These are phyloP conservation scores for Bombycilla garrulus DNA, from an alignment of 2,113 vertebrate species.

Conservation along the genomic window DNA sequence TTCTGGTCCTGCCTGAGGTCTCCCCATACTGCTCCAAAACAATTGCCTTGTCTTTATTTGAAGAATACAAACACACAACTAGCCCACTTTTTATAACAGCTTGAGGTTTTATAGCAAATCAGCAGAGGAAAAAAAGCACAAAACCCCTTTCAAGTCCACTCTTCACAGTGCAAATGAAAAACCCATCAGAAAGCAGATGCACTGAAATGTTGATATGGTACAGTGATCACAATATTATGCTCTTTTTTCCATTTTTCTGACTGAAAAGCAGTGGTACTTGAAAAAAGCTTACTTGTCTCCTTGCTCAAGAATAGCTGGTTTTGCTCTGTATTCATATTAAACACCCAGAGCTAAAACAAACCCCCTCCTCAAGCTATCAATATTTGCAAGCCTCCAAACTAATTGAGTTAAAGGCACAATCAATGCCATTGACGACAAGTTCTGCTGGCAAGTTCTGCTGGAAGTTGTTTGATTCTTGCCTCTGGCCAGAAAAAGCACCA, in stretches of 20 bases:
- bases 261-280: neutral
- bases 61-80: neutral
- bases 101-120: neutral
- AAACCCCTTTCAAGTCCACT: neutral
- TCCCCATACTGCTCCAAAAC: neutral
- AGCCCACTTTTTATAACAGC: neutral
- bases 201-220: neutral
- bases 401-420: conserved; percentile 26
- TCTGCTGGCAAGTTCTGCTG: neutral
- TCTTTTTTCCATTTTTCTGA: neutral
- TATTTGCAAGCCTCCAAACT: neutral
- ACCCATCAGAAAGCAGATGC: neutral
- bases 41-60: neutral
- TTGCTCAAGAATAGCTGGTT: neutral
- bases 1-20: neutral
- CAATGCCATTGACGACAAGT: neutral
- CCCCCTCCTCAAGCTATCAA: neutral
- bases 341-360: neutral
- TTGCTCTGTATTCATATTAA: neutral
- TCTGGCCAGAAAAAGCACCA: neutral
- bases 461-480: neutral
- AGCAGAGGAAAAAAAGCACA: neutral
- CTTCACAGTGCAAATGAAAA: neutral
- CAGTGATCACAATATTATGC: neutral
- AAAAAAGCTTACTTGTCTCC: neutral